A percentile compares a stretch with the other conserved stretches of the same genome.
These are phyloP conservation scores for Venusia cambrica DNA, from an alignment of 2,888 invertebrate species.

Conservation along the genomic window DNA sequence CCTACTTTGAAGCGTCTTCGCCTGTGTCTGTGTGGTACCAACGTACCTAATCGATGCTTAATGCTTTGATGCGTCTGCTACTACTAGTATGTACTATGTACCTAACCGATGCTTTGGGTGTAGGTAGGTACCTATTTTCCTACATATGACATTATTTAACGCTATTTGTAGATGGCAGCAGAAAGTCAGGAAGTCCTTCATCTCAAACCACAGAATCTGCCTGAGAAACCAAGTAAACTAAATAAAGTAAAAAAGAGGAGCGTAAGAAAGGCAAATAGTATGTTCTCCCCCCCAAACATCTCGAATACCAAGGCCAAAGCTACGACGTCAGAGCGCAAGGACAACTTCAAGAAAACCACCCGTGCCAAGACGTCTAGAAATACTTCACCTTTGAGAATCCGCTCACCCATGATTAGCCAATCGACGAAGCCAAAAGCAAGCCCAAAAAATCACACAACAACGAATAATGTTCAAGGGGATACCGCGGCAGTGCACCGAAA, in stretches of 20 bases:
- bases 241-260: conserved; percentile 32
- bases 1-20: too few species aligned
- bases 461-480: conserved; percentile 7
- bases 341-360: conserved; percentile 18
- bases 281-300: conserved; percentile 26
- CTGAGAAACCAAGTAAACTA: conserved; percentile 37
- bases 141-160: conserved; percentile 1
- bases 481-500: conserved; percentile 14
- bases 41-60: too few species aligned
- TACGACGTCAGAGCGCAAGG: conserved; percentile 32
- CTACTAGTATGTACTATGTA: too few species aligned
- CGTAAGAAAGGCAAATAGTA: conserved; percentile 38
- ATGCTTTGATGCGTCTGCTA: too few species aligned
- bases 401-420: conserved; percentile 14
- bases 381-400: conserved; percentile 31
- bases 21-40: too few species aligned
- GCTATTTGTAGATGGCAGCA: conserved; percentile 34
- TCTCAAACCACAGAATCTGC: conserved; percentile 22
- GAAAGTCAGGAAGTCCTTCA: conserved; percentile 16
- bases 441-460: conserved; percentile 6
- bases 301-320: conserved; percentile 22
- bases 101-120: too few species aligned
- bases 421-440: conserved; percentile 15
- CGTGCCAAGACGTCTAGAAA: conserved; percentile 29
- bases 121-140: neutral